Conservation (phyloP, 2,888 invertebrate species). For the Galerucella calmariensis region DNA sequence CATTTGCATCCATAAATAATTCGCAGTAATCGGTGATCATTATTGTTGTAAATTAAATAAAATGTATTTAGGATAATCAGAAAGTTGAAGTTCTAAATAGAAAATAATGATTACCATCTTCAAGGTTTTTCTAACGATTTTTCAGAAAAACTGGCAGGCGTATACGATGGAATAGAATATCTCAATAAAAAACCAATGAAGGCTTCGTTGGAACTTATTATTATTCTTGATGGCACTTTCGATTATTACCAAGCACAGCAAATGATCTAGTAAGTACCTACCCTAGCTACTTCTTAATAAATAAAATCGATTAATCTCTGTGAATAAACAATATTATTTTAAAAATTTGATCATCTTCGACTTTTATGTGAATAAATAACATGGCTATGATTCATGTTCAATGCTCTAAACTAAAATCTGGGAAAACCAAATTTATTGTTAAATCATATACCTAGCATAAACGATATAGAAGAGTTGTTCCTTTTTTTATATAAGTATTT, state of each 20-base stretch:
- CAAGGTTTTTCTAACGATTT: constrained; percentile 19
- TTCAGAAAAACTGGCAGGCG: constrained; percentile 46
- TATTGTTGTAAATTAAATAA: too few relatives aligned
- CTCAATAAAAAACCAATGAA: constrained; percentile 51
- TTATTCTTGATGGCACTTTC: constrained; percentile 72
- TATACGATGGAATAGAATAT: constrained; percentile 51
- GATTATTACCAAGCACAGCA: constrained; percentile 68
- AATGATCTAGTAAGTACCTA: constrained; percentile 67
- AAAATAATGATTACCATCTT: not conserved
- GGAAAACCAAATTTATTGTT: not conserved
- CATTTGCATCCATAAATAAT: too few relatives aligned
- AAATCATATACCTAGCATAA: not conserved
- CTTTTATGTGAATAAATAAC: too few relatives aligned
- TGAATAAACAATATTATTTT: too few relatives aligned
- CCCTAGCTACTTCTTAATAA: not conserved
- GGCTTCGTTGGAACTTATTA: constrained; percentile 68
- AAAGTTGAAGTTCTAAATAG: too few relatives aligned
- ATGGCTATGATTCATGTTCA: too few relatives aligned
- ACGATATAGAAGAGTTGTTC: too few relatives aligned
- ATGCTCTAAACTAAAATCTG: not conserved
- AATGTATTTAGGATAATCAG: too few relatives aligned
- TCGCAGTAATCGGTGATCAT: too few relatives aligned
- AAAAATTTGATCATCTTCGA: too few relatives aligned
- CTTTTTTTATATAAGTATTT: not conserved
- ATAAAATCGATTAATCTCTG: not conserved